Conservation (phyloP, 1,140 invertebrate species). For the Hylaeus volcanicus region DNA sequence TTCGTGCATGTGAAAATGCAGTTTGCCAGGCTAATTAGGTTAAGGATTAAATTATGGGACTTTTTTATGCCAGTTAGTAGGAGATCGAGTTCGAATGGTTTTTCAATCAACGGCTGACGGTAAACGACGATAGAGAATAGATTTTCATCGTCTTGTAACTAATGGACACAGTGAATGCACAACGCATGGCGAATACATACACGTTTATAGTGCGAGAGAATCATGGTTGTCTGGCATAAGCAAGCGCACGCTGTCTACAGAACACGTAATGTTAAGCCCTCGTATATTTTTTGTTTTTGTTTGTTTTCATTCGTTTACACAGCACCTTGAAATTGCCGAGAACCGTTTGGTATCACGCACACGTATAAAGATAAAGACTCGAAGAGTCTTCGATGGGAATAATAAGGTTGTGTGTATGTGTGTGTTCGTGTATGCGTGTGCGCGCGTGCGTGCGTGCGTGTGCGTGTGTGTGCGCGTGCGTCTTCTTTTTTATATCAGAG, state of each 20-base stretch:
- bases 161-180: slow-evolving; percentile 10
- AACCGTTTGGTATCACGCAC: not conserved
- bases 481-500: not conserved
- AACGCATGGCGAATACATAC: slow-evolving; percentile 2
- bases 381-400: not conserved
- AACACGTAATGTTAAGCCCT: slow-evolving; percentile 17
- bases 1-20: slow-evolving; percentile 46
- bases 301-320: not conserved
- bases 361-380: not conserved
- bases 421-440: too few relatives aligned
- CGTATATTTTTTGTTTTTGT: not conserved
- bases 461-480: too few relatives aligned
- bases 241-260: slow-evolving; percentile 39
- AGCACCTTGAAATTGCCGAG: slow-evolving; percentile 38
- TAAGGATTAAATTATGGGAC: slow-evolving; percentile 61
- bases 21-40: slow-evolving; percentile 50
- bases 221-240: slow-evolving; percentile 33
- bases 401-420: not conserved
- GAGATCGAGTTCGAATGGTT: slow-evolving; percentile 44
- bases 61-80: slow-evolving; percentile 61
- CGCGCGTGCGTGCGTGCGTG: too few relatives aligned
- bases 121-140: slow-evolving; percentile 33
- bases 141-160: slow-evolving; percentile 30
- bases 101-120: slow-evolving; percentile 33
- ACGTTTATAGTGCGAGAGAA: slow-evolving; percentile 15